Conservation (phyloP, 2,113 vertebrate species). For the Sminthopsis crassicaudata region DNA sequence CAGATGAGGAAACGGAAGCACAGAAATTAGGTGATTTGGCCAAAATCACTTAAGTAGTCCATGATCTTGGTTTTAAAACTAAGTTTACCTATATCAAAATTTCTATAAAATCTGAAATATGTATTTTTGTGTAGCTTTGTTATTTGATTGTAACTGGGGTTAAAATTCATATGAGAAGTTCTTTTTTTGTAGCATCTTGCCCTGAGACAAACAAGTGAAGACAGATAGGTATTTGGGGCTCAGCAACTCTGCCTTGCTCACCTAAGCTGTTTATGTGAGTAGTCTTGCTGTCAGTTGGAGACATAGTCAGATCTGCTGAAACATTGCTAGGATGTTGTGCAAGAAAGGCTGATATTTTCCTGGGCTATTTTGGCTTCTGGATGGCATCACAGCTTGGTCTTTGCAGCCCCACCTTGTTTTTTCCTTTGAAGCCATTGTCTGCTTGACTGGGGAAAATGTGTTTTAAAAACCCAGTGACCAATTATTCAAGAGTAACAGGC, state of each 20-base stretch:
- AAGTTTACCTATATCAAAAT: background rate
- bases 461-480: constrained; percentile 29
- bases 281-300: background rate
- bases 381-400: constrained; percentile 15
- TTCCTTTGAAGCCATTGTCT: constrained; percentile 49
- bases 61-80: background rate
- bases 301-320: background rate
- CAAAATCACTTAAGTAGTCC: background rate
- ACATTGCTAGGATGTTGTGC: background rate
- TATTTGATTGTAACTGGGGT: constrained; percentile 32
- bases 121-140: background rate
- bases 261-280: background rate
- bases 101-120: background rate
- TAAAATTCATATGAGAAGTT: constrained; percentile 28
- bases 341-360: constrained; percentile 40
- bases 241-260: background rate
- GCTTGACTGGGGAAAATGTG: constrained; percentile 31
- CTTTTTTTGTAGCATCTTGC: constrained; percentile 8
- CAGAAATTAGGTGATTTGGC: background rate
- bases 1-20: background rate
- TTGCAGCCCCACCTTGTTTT: background rate
- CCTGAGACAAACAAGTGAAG: constrained; percentile 10
- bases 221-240: background rate
- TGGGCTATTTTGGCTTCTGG: background rate
- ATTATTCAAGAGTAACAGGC: constrained; percentile 40